Base-by-base conservation (phyloP, 2,113 vertebrate genomes). In the Alethe diademata region DNA sequence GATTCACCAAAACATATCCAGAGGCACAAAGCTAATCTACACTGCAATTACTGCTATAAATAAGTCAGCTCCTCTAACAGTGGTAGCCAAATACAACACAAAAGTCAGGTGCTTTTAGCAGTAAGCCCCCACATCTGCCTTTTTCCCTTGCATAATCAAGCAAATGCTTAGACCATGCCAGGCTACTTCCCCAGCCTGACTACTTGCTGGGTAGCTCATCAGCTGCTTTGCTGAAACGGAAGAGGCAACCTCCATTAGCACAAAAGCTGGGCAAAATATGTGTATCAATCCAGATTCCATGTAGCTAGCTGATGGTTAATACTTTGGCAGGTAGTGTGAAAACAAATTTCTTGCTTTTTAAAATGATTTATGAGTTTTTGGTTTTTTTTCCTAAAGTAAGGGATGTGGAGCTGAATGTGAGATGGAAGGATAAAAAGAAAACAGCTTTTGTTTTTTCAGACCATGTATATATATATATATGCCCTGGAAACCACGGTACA, bases 91-190 rank as follows among this genome's bases (percentile, higher is more conserved):
- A 74, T 40, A 73, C 22, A 83, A 17, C 12, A 48, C 11, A 10
- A 54, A 61, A 79, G 10, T 33, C 42, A 36, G 25, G 4, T 53
- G 45, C n/a, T 60, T 87, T 53, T 20, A 70, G 25, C 56, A 80
- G 16, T 9, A 76, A 61, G 14, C 2, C 28, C 28, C 8, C 40
- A 25, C 8, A 20, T 23, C 16, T 51, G 14, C 43, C 5, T 65
- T 51, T 54, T 86, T 42, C 9, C 20, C 28, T 64, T 56, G 19
- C 8, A 28, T 6, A 51, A 86, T 60, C 35, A 86, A 65, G 26
- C 19, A 57, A 65, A 50, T 11, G 28, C 15, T 74, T 35, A 53
- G 51, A 40, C 19, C 29, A 11, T 0, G 0, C 12, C 1, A 2
- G 80, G 62, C 40, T 64, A 16, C 14, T 16, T 28, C 11, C 24